Base-by-base conservation (phyloP, 2,113 vertebrate species). In the Equus quagga region DNA sequence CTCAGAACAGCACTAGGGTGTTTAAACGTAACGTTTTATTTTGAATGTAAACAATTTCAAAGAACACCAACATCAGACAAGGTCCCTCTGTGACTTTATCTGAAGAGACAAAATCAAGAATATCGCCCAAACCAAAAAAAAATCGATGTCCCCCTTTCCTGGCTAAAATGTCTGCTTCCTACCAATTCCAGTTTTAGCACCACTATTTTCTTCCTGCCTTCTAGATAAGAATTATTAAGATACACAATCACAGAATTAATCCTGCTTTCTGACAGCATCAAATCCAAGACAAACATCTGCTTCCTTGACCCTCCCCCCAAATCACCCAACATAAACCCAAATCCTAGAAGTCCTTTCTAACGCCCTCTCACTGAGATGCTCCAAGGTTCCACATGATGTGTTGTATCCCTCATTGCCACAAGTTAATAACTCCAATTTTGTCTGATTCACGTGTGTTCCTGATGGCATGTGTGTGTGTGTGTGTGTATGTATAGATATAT, bases 41-140 rank as follows among this genome's bases (percentile, higher is more conserved):
- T 33, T 75, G 11, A 85, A 62, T 12, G 72, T 46, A 69, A 92
- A 72, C 60, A 17, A 89, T 85, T 92, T 96, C 72, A 41, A 49
- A 90, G 46, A 89, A 88, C 33, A 78, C 15, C 17, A 75, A 56
- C 12, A 78, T 64, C 44, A 94, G 44, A 83, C 36, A 96, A 79
- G 56, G 7, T 33, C 9, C 89, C 64, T 79, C 17, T 82, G 26
- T 83, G 33, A 89, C 33, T 54, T 92, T 60, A 84, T 21, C 41
- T 62, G 69, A 96, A 94, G n/a, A 76, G 26, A 62, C 54, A 94
- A 92, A 97, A 97, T 64, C 62, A 96, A 92, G 44, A 89, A 67
- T 10, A 89, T 0, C 67, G 49, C 46, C 46, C 33, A 92, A 88
- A 92, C 15, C 8, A 81, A 41, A 76, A 79, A 76, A 36, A 56